Evolutionary conservation across 2,113 vertebrate species (phyloP).

Genomic region (Strigops habroptila): DNA sequence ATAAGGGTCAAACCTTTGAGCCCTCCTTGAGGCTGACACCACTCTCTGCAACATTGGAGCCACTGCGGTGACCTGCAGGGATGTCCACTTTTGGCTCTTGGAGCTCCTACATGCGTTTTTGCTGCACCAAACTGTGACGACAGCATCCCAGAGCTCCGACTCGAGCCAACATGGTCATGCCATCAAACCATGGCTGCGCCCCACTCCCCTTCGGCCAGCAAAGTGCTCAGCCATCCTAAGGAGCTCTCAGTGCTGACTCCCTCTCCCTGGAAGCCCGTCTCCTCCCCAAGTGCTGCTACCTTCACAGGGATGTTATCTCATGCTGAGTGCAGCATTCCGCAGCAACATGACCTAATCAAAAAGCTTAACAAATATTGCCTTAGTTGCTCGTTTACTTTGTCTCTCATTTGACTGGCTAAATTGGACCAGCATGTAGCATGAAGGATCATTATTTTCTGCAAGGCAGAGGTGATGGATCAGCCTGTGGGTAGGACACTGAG

Average conservation of each 20-base stretch:
- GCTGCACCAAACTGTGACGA: accelerated
- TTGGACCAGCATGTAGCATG: background rate
- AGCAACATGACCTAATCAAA: background rate
- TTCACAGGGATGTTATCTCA: background rate
- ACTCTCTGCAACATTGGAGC: background rate
- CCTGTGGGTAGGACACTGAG: background rate
- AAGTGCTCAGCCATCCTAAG: background rate
- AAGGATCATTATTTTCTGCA: background rate
- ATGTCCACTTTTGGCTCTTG: accelerated
- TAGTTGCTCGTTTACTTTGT: background rate
- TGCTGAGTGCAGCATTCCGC: background rate
- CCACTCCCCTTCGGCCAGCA: background rate
- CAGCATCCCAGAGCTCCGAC: background rate
- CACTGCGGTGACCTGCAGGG: background rate
- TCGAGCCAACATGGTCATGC: accelerated
- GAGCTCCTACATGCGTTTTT: background rate
- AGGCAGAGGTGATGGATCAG: background rate
- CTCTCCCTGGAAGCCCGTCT: background rate
- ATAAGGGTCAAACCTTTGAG: background rate
- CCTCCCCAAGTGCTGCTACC: background rate
- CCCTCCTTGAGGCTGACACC: background rate
- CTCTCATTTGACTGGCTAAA: background rate
- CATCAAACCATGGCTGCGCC: background rate
- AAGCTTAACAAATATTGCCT: background rate
- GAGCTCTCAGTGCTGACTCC: background rate